A percentile compares a stretch with the other conserved stretches of the same genome.
phyloP scores from a whole-genome alignment of 1,140 invertebrate genomes.

The Zaprionus vittiger region DNA sequence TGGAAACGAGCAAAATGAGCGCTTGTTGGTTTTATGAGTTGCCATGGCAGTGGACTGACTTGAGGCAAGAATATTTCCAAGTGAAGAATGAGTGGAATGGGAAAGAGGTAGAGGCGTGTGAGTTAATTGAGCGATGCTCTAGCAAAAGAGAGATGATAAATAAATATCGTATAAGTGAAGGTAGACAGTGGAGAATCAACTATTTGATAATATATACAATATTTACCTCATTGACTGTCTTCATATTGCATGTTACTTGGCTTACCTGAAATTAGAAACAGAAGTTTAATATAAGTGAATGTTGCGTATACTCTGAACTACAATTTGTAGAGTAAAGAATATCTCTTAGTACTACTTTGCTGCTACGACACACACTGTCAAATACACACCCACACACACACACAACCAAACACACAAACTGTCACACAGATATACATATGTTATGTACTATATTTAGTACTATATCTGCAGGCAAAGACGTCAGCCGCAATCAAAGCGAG shows the following conservation, averaged over 20 bases:
- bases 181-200: not conserved
- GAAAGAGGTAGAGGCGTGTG: not conserved
- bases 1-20: slow-evolving; percentile 27
- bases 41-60: not conserved
- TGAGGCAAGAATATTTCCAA: not conserved
- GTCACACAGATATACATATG: not conserved
- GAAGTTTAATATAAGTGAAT: not conserved
- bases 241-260: not conserved
- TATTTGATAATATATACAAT: not conserved
- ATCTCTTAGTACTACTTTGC: not conserved
- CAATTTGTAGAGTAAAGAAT: not conserved
- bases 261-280: not conserved
- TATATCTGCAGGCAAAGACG: slow-evolving; percentile 7
- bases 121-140: not conserved
- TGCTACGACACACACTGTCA: not conserved
- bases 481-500: slow-evolving; percentile 38
- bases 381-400: not conserved
- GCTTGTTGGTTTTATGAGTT: slow-evolving; percentile 54
- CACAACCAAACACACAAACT: not conserved
- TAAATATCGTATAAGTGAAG: not conserved
- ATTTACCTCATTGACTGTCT: not conserved
- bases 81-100: not conserved
- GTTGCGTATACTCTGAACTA: not conserved
- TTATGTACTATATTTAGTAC: slow-evolving; percentile 27
- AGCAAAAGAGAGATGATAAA: not conserved